Base-by-base conservation (phyloP, 2,113 vertebrate species). In the Notothenia rossii region DNA sequence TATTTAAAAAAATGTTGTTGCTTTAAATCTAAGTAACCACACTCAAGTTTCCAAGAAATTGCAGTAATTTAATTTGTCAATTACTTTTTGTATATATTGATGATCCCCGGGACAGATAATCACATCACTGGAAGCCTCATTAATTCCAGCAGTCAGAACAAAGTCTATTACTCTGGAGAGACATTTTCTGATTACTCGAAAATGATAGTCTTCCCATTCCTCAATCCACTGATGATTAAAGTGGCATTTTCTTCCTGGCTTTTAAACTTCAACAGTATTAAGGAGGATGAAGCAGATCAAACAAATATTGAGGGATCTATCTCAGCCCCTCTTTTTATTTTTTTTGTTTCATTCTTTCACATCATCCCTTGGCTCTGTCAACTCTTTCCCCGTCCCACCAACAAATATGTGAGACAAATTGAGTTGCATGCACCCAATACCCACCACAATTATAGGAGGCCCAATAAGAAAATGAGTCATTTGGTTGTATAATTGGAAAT, bases 351-450 rank as follows among this genome's bases (percentile, higher is more conserved):
- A 36, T 94, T 96, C 93, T 95, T 95, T 96, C 93, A 93, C 95
- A 95, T 94, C 92, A 96, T 85, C 86, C 92, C 89, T 80, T 75
- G 88, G 96, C 96, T 96, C 97, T 95, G 95, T 97, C 97, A 96
- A 97, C 96, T 97, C 96, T 95, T 96, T 97, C 96, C 96, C 95
- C 94, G 93, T 95, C 94, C 96, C 94, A 96, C 95, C 96, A 97
- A 97, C 97, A 97, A 98, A 97, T 96, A 97, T 96, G 96, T 96
- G 96, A 97, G 97, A 96, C 97, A 97, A 98, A 98, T 97, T 98
- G 97, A 97, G 97, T 97, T 96, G 97, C 96, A 97, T 85, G 83
- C 96, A 96, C 96, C 96, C 96, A 98, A 98, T 98, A 97, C 96
- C 96, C 97, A 97, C 96, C 96, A 97, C 97, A 98, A 98, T 98